Evolutionary conservation across 2,113 vertebrate genomes (phyloP).

Genomic region (Osmerus mordax): DNA sequence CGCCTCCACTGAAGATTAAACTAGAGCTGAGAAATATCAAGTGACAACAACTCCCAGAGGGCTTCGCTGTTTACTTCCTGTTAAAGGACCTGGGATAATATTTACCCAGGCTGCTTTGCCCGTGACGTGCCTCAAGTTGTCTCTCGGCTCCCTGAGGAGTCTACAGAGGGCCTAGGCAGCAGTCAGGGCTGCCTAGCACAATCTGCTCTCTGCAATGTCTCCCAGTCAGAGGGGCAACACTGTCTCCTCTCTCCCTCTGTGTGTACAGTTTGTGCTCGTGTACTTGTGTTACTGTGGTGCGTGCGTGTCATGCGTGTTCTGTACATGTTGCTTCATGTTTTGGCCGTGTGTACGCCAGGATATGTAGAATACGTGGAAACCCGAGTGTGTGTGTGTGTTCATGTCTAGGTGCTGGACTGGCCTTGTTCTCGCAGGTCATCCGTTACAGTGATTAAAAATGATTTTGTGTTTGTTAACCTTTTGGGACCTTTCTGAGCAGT

Average conservation of each 20-base stretch:
- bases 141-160: constrained; percentile 37
- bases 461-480: no score
- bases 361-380: no score
- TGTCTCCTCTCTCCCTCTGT: not conserved
- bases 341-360: no score
- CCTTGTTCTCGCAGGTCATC: no score
- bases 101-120: constrained; percentile 59
- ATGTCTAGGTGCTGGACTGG: no score
- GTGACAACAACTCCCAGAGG: constrained; percentile 36
- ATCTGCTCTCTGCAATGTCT: no score
- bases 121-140: constrained; percentile 51
- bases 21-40: constrained; percentile 42
- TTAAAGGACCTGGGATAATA: constrained; percentile 57
- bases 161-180: constrained; percentile 27
- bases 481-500: no score
- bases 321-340: no score
- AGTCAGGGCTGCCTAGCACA: not conserved
- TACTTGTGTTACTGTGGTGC: not conserved
- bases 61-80: constrained; percentile 42
- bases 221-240: not conserved
- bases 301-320: not conserved
- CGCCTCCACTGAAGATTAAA: constrained; percentile 10
- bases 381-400: no score
- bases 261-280: not conserved
- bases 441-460: no score